Conservation (phyloP, 2,888 invertebrate species). For the Laothoe populi region DNA sequence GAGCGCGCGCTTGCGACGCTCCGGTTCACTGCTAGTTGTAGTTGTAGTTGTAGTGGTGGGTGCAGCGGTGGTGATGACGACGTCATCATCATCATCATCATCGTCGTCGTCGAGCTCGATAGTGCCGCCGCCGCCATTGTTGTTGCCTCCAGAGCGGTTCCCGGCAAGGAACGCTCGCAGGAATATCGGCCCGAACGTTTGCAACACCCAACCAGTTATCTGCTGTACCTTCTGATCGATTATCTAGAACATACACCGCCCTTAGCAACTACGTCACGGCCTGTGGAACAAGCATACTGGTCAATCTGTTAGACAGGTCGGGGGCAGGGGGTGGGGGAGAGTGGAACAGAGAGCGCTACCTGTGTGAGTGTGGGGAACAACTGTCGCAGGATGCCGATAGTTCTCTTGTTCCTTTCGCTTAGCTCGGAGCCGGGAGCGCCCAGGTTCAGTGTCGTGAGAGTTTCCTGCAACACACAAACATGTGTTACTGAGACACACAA, state of each 20-base stretch:
- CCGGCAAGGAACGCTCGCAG: conserved; percentile 86
- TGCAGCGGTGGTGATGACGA: too few species aligned
- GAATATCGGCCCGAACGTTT: conserved; percentile 90
- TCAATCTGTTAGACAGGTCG: conserved; percentile 29
- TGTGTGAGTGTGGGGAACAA: conserved; percentile 90
- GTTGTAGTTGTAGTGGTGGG: conserved; percentile 40
- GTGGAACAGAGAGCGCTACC: conserved; percentile 74
- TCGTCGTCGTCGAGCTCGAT: conserved; percentile 82
- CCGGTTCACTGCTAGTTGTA: conserved; percentile 34
- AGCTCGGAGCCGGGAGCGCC: conserved; percentile 87
- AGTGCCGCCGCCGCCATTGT: conserved; percentile 70
- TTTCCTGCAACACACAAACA: conserved; percentile 79
- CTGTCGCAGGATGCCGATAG: conserved; percentile 90
- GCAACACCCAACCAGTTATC: conserved; percentile 89
- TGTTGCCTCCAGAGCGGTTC: conserved; percentile 70
- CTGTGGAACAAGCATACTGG: conserved; percentile 36
- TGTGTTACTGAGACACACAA: not conserved
- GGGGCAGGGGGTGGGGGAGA: not conserved
- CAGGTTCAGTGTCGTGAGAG: conserved; percentile 87
- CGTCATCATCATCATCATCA: conserved; percentile 86
- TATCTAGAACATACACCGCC: conserved; percentile 84
- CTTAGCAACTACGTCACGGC: conserved; percentile 50
- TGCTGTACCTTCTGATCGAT: conserved; percentile 91
- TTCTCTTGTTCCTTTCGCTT: conserved; percentile 90
- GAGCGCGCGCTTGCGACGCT: conserved; percentile 63